These are phyloP conservation scores for Platynereis dumerilii DNA, from an alignment of 2,888 invertebrate genomes.

Conservation along the genomic window DNA sequence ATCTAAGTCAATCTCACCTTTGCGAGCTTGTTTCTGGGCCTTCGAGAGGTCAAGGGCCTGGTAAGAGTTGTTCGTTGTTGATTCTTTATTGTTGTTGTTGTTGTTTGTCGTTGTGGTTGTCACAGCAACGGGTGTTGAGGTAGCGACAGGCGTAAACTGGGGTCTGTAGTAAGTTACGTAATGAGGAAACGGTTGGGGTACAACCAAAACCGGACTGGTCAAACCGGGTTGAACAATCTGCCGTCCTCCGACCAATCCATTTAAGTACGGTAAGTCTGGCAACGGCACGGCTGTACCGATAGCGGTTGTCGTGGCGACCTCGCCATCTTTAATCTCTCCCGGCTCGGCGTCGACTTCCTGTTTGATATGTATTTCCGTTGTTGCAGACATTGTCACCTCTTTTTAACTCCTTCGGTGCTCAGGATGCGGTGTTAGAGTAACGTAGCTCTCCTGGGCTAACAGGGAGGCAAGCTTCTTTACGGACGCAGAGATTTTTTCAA, in stretches of 20 bases:
- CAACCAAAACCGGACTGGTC: conserved; percentile 20
- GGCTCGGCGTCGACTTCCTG: conserved; percentile 24
- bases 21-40: not conserved
- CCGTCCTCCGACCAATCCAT: conserved; percentile 9
- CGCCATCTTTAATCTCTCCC: not conserved
- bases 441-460: too few species aligned
- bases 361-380: conserved; percentile 20
- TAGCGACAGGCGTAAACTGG: not conserved
- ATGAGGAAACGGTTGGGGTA: conserved; percentile 22
- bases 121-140: not conserved
- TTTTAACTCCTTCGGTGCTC: too few species aligned
- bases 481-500: too few species aligned
- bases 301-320: not conserved
- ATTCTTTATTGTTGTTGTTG: not conserved
- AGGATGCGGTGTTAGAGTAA: too few species aligned
- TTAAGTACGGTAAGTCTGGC: conserved; percentile 13
- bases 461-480: too few species aligned
- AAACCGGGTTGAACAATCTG: not conserved
- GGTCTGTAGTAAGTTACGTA: conserved; percentile 24
- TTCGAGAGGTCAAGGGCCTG: conserved; percentile 23
- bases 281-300: not conserved
- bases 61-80: conserved; percentile 2
- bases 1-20: too few species aligned
- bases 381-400: conserved; percentile 9
- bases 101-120: not conserved